phyloP scores from a whole-genome alignment of 64 coral and sea anemone species.

The Catalaphyllia jardinei region DNA sequence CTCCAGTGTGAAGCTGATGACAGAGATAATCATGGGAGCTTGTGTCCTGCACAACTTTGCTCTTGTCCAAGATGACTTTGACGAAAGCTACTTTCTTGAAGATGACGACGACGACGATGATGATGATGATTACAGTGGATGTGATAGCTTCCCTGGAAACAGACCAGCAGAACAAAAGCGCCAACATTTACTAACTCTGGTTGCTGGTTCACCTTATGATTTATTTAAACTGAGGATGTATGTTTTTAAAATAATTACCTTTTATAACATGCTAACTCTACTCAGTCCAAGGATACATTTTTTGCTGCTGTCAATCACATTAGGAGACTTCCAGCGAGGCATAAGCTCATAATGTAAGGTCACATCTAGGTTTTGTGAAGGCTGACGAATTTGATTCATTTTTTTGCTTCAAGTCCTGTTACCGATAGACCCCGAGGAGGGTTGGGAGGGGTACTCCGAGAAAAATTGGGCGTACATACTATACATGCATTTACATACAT shows the following conservation, averaged over 20 bases:
- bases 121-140: conserved; percentile 4
- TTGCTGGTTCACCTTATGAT: conserved; percentile 5
- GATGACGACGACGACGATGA: background rate
- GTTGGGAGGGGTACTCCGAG: background rate
- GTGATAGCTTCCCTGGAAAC: conserved; percentile 4
- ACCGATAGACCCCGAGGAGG: background rate
- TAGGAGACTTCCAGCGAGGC: conserved; percentile 2
- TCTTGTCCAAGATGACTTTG: too few species aligned
- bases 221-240: background rate
- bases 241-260: conserved; percentile 7
- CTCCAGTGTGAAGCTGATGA: background rate
- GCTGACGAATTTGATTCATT: too few species aligned
- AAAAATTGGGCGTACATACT: too few species aligned
- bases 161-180: conserved; percentile 19
- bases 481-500: too few species aligned
- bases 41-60: conserved; percentile 35
- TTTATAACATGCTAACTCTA: background rate
- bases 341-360: background rate
- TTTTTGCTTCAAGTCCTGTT: too few species aligned
- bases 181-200: conserved; percentile 12
- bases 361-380: background rate
- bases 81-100: too few species aligned
- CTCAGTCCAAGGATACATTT: conserved; percentile 18
- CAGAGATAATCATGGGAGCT: conserved; percentile 5
- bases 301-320: conserved; percentile 24